Conservation (phyloP, 2,113 vertebrate genomes). For the Garra rufa region DNA sequence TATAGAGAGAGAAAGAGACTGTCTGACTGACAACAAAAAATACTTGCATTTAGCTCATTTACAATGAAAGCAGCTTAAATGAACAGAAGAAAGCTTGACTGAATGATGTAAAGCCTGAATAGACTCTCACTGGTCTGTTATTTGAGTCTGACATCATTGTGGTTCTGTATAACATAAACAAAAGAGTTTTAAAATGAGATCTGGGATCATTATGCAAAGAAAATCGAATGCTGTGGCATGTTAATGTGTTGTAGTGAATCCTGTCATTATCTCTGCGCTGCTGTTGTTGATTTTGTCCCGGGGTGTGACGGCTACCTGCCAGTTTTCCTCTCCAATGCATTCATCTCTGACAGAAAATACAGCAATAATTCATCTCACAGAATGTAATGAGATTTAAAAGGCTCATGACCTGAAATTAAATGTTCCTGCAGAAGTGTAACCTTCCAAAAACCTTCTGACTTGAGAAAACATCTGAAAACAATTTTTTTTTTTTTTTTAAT, state of each 20-base stretch:
- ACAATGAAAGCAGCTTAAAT: neutral
- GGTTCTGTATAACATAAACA: neutral
- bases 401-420: neutral
- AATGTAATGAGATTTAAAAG: neutral
- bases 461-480: neutral
- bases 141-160: neutral
- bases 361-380: neutral
- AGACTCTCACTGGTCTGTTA: neutral
- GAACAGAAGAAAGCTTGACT: neutral
- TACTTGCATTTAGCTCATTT: neutral
- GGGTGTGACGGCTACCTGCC: neutral
- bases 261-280: neutral
- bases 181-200: neutral
- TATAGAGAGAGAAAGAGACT: neutral
- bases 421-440: neutral
- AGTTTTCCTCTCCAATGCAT: neutral
- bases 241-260: slow-evolving; percentile 7
- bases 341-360: slow-evolving; percentile 1
- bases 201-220: neutral
- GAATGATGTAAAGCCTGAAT: neutral
- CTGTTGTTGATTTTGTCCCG: slow-evolving; percentile 1
- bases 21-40: neutral
- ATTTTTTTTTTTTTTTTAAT: no score
- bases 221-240: slow-evolving; percentile 10
- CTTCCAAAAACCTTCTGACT: neutral